These are phyloP conservation scores for Nesogale talazaci DNA, from an alignment of 2,113 vertebrate genomes.

Conservation along the genomic window DNA sequence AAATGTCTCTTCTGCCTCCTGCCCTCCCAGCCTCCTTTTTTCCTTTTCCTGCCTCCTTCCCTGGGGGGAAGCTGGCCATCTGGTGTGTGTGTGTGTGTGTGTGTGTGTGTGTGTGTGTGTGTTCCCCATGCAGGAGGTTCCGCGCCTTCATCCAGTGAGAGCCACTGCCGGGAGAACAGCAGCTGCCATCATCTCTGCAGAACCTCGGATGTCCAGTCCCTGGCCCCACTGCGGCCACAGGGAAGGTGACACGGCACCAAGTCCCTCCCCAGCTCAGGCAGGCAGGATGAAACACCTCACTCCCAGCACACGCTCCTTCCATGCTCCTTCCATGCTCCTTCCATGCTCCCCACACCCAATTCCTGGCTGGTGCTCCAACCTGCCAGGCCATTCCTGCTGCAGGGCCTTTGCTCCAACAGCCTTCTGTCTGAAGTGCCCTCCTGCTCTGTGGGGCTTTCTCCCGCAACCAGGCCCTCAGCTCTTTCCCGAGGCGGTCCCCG, in stretches of 20 bases:
- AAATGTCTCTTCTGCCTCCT: neutral
- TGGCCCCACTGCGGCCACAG: neutral
- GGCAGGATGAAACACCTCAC: too few species aligned
- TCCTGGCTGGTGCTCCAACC: neutral
- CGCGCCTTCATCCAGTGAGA: constrained; percentile 86
- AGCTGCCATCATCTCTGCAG: neutral
- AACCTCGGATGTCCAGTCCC: neutral
- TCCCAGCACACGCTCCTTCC: neutral
- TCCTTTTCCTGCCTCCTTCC: constrained; percentile 38
- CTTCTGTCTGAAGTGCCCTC: neutral
- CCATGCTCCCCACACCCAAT: neutral
- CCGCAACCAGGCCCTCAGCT: neutral
- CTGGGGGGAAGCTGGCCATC: constrained; percentile 83
- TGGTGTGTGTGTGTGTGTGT: constrained; percentile 84
- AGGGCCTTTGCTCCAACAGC: neutral
- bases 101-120: constrained; percentile 80
- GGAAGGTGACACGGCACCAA: neutral
- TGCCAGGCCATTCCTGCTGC: neutral
- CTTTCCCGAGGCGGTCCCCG: neutral
- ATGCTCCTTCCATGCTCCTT: accelerated
- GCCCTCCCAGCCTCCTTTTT: neutral
- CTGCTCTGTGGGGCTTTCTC: neutral
- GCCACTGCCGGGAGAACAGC: constrained; percentile 83
- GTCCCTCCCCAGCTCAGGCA: neutral
- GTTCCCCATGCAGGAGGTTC: constrained; percentile 78